Base-by-base conservation (phyloP, 2,888 invertebrate genomes). In the Escarpia spicata region DNA sequence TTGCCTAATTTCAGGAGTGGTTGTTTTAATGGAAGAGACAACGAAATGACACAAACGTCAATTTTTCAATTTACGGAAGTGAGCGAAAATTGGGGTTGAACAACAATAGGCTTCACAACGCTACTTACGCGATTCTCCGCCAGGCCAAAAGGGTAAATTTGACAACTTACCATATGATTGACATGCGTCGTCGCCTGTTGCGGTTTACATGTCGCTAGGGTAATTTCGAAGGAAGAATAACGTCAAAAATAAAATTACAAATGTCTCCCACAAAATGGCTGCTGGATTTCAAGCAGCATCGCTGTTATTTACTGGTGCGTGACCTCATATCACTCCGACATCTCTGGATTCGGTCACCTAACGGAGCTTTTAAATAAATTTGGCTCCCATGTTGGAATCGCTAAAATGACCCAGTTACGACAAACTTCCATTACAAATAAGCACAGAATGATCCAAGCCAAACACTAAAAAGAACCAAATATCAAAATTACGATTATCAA, bases 231-330 rank as follows among this genome's bases (percentile, higher is more conserved):
- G 75, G 75, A 75, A n/a, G 75, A 19, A 75, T 75, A 75, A 75
- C 75, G 26, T 75, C 89, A 37, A 60, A 90, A 92, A 93, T 90
- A 43, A 93, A 93, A 93, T 93, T 93, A 92, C 93, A 93, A 93
- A 93, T 93, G 92, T 93, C 93, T 93, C 52, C 92, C 93, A 92
- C 93, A 93, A 93, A 92, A 93, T 93, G 93, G 93, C 93, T 91
- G 91, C 93, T 91, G 91, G 43, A 75, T 91, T 75, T 75, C 75
- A 75, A 75, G 75, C 52, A 52, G 52, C 75, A 75, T 75, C 75
- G 75, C 75, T 75, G 75, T 75, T 75, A 75, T 75, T 75, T 75
- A 75, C 75, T 75, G 75, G 75, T 75, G 75, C 75, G 75, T 75
- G 75, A 75, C 75, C 75, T 75, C 75, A 75, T 75, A 75, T 75